Percentiles rank a stretch among this genome's conserved stretches.
Evolutionary conservation across 2,113 vertebrate genomes (phyloP).

Genomic region (Acrocephalus kingi): DNA sequence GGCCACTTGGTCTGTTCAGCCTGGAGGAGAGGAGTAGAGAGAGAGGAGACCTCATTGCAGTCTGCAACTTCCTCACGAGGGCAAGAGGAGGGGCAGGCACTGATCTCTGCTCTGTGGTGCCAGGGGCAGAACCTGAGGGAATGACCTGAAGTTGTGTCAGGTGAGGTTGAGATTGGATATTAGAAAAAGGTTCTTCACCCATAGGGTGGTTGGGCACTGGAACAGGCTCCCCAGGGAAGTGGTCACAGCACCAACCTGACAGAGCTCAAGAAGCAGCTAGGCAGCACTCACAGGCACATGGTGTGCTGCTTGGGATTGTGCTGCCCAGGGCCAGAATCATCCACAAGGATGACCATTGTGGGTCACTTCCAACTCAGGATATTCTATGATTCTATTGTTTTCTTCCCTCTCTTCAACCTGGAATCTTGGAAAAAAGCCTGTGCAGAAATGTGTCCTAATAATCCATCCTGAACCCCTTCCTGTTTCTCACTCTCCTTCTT

Average conservation of each 20-base stretch:
- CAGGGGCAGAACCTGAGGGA: fast-evolving
- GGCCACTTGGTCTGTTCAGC: background rate
- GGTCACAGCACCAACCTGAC: background rate
- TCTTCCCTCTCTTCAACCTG: background rate
- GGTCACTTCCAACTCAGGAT: background rate
- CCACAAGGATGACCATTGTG: background rate
- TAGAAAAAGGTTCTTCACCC: background rate
- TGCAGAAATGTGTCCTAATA: background rate
- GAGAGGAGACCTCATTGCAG: background rate
- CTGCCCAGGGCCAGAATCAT: background rate
- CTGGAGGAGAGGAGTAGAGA: background rate
- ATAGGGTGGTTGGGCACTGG: background rate
- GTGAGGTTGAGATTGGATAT: background rate
- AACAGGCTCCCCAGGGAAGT: background rate
- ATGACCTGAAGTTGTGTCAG: background rate
- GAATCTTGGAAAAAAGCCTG: background rate
- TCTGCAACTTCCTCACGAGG: fast-evolving
- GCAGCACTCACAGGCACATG: background rate
- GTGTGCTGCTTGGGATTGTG: background rate
- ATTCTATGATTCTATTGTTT: background rate
- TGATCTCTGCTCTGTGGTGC: background rate
- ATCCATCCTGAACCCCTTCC: background rate
- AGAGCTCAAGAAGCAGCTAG: background rate
- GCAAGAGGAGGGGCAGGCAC: background rate
- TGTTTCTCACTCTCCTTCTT: background rate